These are phyloP conservation scores for Rhinoderma darwinii DNA, from an alignment of 2,113 vertebrate species.

Conservation along the genomic window DNA sequence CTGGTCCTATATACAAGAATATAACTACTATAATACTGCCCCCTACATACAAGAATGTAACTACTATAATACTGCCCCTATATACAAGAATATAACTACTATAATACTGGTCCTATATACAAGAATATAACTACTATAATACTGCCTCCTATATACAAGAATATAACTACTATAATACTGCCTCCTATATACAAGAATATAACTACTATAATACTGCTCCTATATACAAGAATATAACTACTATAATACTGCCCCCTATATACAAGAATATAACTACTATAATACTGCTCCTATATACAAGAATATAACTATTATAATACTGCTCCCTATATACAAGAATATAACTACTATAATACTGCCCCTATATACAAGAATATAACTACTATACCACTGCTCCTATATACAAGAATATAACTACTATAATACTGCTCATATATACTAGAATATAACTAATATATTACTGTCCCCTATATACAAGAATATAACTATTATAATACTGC, in stretches of 20 bases:
- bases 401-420: too few relatives aligned
- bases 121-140: slow-evolving; percentile 6
- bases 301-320: background rate
- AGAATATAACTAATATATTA: too few relatives aligned
- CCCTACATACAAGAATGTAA: background rate
- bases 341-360: too few relatives aligned
- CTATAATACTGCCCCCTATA: background rate
- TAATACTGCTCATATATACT: too few relatives aligned
- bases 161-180: background rate
- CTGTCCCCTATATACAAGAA: too few relatives aligned
- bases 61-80: background rate
- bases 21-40: background rate
- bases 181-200: slow-evolving; percentile 1
- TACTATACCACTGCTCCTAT: too few relatives aligned
- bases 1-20: too few relatives aligned
- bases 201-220: slow-evolving; percentile 5
- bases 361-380: too few relatives aligned
- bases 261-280: background rate
- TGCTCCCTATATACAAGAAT: too few relatives aligned
- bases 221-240: background rate
- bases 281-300: too few relatives aligned
- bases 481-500: too few relatives aligned
- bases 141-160: too few relatives aligned
- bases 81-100: background rate
- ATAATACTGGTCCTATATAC: background rate